These are phyloP conservation scores for Pseudois nayaur DNA, from an alignment of 2,113 vertebrate genomes.

Conservation along the genomic window DNA sequence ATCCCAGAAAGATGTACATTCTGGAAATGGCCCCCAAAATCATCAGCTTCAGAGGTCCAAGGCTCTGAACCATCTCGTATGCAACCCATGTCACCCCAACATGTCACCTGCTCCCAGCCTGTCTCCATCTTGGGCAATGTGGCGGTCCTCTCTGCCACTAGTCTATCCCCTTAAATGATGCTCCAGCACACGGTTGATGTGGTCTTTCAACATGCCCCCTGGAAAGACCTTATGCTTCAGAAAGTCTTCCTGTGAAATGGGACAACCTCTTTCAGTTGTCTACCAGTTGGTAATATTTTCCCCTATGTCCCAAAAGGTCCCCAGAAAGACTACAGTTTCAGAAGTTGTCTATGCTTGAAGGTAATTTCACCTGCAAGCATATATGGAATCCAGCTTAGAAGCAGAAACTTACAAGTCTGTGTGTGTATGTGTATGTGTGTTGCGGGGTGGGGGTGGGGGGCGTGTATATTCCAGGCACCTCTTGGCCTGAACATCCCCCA, in stretches of 20 bases:
- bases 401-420: neutral
- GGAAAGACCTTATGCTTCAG: neutral
- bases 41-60: neutral
- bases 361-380: neutral
- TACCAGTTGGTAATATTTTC: neutral
- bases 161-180: neutral
- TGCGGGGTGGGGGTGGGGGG: accelerated
- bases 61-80: neutral
- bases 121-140: neutral
- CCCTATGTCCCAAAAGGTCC: neutral
- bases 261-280: neutral
- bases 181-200: no score
- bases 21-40: neutral
- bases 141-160: neutral
- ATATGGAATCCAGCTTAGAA: neutral
- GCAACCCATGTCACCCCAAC: neutral
- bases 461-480: neutral
- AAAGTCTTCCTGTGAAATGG: neutral
- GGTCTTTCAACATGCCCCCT: neutral
- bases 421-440: no score
- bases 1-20: neutral
- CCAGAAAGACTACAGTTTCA: neutral
- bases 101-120: neutral
- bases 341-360: neutral
- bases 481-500: neutral